Percentiles rank a stretch among this genome's conserved stretches.
Evolutionary conservation across 2,113 vertebrate species (phyloP).

Genomic region (Ciconia maguari): DNA sequence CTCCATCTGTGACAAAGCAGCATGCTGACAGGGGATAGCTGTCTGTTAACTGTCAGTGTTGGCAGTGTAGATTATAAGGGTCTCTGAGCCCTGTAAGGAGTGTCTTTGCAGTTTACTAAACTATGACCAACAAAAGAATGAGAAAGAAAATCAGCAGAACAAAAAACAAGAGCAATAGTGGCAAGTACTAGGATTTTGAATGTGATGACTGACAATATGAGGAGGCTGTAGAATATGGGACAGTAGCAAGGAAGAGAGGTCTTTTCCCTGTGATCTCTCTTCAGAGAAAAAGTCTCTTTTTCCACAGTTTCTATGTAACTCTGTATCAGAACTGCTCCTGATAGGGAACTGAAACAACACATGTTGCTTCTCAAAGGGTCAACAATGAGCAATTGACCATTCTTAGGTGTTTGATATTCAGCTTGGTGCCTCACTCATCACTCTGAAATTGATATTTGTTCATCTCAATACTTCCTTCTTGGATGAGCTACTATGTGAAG

Average conservation of each 20-base stretch:
- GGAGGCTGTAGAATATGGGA: neutral
- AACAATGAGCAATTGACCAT: neutral
- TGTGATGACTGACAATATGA: neutral
- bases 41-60: neutral
- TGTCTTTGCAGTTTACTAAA: neutral
- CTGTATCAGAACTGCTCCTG: neutral
- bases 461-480: neutral
- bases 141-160: neutral
- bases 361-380: neutral
- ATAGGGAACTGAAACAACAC: neutral
- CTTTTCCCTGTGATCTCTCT: neutral
- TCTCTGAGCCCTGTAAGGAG: neutral
- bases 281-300: neutral
- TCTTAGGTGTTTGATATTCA: neutral
- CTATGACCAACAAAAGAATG: neutral
- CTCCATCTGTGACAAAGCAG: neutral
- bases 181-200: neutral
- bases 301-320: neutral
- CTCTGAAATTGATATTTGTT: neutral
- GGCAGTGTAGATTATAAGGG: neutral
- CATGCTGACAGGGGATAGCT: neutral
- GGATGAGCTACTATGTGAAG: neutral
- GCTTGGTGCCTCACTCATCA: neutral
- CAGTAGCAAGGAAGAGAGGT: neutral
- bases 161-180: neutral